Evolutionary conservation across 2,113 vertebrate species (phyloP).

Genomic region (Gobio gobio): DNA sequence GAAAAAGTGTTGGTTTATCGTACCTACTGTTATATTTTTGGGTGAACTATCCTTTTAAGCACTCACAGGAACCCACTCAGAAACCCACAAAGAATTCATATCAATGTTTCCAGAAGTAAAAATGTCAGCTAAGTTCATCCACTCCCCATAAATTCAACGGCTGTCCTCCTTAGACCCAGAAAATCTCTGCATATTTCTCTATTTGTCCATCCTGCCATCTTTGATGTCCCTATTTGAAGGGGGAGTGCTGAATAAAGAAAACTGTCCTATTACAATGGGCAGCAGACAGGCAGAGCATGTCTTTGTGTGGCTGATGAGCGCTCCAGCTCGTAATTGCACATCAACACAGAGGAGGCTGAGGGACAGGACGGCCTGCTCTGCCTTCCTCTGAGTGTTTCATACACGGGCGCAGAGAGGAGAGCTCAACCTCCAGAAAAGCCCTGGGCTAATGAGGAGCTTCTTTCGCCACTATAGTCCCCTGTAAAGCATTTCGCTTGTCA

Average conservation of each 20-base stretch:
- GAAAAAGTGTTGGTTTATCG: no score
- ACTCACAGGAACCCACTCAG: not conserved
- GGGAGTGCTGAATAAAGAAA: slow-evolving; percentile 27
- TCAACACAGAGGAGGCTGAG: slow-evolving; percentile 21
- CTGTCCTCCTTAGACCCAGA: slow-evolving; percentile 16
- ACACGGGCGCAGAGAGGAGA: not conserved
- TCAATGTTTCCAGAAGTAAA: slow-evolving; percentile 24
- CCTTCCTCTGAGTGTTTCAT: not conserved
- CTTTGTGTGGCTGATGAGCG: slow-evolving; percentile 46
- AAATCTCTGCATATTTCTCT: not conserved
- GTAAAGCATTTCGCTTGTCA: slow-evolving; percentile 3
- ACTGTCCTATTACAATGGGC: slow-evolving; percentile 42
- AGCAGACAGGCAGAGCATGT: slow-evolving; percentile 30
- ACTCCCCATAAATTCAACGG: not conserved
- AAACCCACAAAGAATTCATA: slow-evolving; percentile 5
- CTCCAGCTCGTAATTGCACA: slow-evolving; percentile 54
- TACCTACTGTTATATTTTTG: not conserved
- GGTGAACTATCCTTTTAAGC: not conserved
- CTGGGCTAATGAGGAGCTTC: slow-evolving; percentile 38
- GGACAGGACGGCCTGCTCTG: slow-evolving; percentile 18
- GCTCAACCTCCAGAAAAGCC: slow-evolving; percentile 23
- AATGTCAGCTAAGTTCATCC: slow-evolving; percentile 28
- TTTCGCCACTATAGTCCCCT: slow-evolving; percentile 30
- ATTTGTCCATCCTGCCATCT: slow-evolving; percentile 21
- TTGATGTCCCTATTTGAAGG: slow-evolving; percentile 48